Conservation (phyloP, 2,797 vertebrate species). For the Ceyx erithaca region DNA sequence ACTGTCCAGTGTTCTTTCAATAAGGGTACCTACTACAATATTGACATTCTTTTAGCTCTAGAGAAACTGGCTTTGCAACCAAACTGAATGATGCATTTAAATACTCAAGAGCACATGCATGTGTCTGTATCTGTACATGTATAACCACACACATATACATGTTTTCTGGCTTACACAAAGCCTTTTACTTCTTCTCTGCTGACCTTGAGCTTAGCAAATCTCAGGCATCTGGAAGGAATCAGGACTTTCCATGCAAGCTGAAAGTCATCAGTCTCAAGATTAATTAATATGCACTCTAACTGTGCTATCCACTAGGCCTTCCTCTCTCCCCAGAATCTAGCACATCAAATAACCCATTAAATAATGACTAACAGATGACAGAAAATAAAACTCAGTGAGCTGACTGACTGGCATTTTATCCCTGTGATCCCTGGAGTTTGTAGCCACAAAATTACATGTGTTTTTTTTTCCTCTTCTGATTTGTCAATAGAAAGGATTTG, state of each 20-base stretch:
- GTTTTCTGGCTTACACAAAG: background rate
- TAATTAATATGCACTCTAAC: background rate
- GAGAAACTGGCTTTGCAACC: constrained; percentile 18
- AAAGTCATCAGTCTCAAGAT: background rate
- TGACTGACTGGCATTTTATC: background rate
- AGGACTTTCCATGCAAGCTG: background rate
- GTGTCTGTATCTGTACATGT: background rate
- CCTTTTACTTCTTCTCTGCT: background rate
- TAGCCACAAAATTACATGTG: background rate
- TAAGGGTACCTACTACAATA: constrained; percentile 78
- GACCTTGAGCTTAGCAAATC: background rate
- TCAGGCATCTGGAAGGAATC: constrained; percentile 10
- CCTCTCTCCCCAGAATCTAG: background rate
- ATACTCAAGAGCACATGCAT: background rate
- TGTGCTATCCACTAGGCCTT: background rate
- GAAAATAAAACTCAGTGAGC: background rate
- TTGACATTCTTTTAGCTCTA: constrained; percentile 36
- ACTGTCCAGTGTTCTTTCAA: constrained; percentile 85
- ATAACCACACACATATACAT: background rate
- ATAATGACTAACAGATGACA: background rate
- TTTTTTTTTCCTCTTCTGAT: background rate
- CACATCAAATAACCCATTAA: background rate
- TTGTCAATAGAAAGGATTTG: background rate
- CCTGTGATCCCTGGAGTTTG: background rate
- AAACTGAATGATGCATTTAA: constrained; percentile 75